These are phyloP conservation scores for Drosophila cardini DNA, from an alignment of 1,140 invertebrate genomes.

Conservation along the genomic window DNA sequence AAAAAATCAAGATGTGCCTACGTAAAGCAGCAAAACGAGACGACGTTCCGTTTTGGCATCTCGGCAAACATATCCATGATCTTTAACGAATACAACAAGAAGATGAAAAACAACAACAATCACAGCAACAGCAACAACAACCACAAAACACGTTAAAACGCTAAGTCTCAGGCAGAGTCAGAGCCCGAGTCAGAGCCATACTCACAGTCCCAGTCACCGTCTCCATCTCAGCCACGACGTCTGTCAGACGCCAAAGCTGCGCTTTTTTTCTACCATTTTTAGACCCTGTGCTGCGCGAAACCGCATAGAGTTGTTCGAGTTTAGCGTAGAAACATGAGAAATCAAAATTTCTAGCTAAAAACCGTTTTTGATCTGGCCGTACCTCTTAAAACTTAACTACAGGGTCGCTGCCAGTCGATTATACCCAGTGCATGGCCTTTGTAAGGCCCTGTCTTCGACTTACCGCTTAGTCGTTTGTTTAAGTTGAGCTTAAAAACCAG, in stretches of 20 bases:
- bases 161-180: constrained; percentile 16
- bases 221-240: constrained; percentile 28
- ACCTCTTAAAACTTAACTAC: too few relatives aligned
- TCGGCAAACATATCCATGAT: constrained; percentile 78
- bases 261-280: constrained; percentile 21
- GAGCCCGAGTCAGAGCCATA: not conserved
- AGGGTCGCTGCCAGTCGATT: too few relatives aligned
- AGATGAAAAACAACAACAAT: constrained; percentile 20
- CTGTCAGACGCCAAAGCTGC: constrained; percentile 53
- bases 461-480: too few relatives aligned
- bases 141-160: constrained; percentile 54
- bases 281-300: too few relatives aligned
- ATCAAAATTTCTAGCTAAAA: too few relatives aligned
- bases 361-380: too few relatives aligned
- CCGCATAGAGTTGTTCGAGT: too few relatives aligned
- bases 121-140: constrained; percentile 3
- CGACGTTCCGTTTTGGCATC: constrained; percentile 60
- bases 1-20: constrained; percentile 81
- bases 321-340: too few relatives aligned
- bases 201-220: constrained; percentile 4
- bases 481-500: too few relatives aligned
- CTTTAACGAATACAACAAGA: constrained; percentile 35
- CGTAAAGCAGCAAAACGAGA: constrained; percentile 64
- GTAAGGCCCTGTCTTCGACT: too few relatives aligned
- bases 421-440: too few relatives aligned